These are phyloP conservation scores for Drosophila flavopinicola DNA, from an alignment of 2,888 invertebrate genomes.

Conservation along the genomic window DNA sequence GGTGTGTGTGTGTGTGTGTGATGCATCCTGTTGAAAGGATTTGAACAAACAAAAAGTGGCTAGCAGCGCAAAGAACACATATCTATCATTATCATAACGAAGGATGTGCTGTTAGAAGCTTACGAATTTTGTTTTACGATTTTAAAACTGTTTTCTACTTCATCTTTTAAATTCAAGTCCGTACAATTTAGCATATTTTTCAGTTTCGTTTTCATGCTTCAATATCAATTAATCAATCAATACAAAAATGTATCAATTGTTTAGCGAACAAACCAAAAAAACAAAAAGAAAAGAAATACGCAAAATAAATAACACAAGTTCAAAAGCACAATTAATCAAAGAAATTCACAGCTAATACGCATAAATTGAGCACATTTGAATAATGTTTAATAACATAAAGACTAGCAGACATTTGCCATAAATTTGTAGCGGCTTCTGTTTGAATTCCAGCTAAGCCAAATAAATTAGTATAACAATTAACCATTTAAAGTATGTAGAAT, in stretches of 20 bases:
- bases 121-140: no score
- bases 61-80: no score
- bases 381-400: conserved; percentile 2
- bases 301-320: conserved; percentile 57
- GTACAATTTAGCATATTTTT: neutral
- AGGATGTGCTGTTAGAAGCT: no score
- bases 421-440: conserved; percentile 32
- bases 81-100: no score
- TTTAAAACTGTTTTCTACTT: no score
- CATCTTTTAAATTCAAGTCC: no score
- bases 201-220: neutral
- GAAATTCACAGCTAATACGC: conserved; percentile 18
- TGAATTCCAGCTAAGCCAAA: conserved; percentile 1
- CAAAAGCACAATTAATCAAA: conserved; percentile 61
- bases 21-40: conserved; percentile 34
- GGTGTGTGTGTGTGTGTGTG: conserved; percentile 37
- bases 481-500: neutral
- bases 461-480: neutral
- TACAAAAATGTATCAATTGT: conserved; percentile 36
- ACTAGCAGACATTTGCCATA: conserved; percentile 1
- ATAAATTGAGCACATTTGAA: conserved; percentile 23
- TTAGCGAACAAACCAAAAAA: conserved; percentile 1
- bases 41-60: conserved; percentile 6
- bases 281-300: neutral
- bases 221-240: conserved; percentile 51